A percentile compares a stretch with the other conserved stretches of the same genome.
Evolutionary conservation across 2,113 vertebrate species (phyloP).

Genomic region (Onychorhynchus coronatus): DNA sequence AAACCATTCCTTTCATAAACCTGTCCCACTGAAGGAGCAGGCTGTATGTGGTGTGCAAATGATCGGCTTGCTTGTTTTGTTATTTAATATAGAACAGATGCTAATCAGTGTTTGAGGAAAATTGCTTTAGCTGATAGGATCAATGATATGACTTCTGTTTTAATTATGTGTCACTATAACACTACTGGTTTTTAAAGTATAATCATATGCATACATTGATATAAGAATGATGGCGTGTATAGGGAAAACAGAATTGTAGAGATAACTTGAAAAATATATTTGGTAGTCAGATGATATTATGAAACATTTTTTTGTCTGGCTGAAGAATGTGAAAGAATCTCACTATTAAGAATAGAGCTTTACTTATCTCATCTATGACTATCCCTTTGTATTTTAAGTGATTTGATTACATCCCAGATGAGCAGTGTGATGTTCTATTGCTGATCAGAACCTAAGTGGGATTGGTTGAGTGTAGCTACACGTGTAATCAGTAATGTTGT

Average conservation of each 20-base stretch:
- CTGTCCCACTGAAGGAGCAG: background rate
- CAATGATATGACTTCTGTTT: background rate
- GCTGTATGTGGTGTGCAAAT: background rate
- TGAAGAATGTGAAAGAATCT: background rate
- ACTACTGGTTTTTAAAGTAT: background rate
- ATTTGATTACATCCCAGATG: background rate
- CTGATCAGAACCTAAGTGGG: background rate
- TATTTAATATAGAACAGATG: background rate
- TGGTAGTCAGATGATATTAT: background rate
- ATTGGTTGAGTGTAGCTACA: background rate
- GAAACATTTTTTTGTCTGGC: background rate
- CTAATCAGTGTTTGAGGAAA: background rate
- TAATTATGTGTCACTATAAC: background rate
- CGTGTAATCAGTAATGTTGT: background rate
- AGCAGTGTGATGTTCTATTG: background rate
- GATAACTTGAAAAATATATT: background rate
- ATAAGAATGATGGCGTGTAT: background rate
- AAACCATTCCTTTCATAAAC: background rate
- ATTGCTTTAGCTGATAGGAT: background rate
- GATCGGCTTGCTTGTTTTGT: background rate
- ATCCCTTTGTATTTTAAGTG: background rate
- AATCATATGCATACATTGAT: background rate
- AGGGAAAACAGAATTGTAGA: background rate
- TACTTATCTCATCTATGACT: background rate
- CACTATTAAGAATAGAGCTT: background rate